Evolutionary conservation across 2,797 vertebrate species (phyloP).

Genomic region (Salmo trutta): DNA sequence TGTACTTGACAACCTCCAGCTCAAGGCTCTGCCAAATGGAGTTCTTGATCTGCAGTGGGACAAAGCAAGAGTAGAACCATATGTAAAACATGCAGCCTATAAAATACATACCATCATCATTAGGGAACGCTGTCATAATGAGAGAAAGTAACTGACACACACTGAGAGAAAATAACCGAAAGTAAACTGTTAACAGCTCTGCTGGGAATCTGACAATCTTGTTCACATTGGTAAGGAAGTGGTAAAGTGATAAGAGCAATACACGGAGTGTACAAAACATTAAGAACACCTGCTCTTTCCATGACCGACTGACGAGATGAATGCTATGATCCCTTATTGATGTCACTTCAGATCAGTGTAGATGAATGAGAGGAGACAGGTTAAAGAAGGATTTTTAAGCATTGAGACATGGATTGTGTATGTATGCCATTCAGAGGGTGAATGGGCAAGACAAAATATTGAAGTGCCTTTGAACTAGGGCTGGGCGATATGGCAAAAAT

Average conservation of each 20-base stretch:
- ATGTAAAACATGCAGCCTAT: neutral
- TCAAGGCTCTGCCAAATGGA: constrained; percentile 81
- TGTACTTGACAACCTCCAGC: constrained; percentile 83
- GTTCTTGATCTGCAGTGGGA: constrained; percentile 73
- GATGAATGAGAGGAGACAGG: too few relatives aligned
- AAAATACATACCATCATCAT: neutral
- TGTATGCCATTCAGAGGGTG: too few relatives aligned
- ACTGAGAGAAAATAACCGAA: neutral
- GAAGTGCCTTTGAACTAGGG: too few relatives aligned
- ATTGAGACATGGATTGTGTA: too few relatives aligned
- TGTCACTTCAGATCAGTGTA: too few relatives aligned
- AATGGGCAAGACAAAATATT: too few relatives aligned
- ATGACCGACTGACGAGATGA: too few relatives aligned
- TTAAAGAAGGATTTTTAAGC: too few relatives aligned
- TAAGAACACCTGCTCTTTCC: too few relatives aligned
- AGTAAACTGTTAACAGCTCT: neutral
- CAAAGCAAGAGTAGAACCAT: neutral
- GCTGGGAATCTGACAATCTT: neutral
- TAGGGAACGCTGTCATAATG: neutral
- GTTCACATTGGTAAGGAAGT: neutral
- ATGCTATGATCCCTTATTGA: too few relatives aligned
- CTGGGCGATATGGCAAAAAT: too few relatives aligned
- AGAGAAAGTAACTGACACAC: neutral
- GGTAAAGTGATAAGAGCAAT: neutral
- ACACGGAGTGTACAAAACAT: too few relatives aligned